A percentile compares a stretch with the other conserved stretches of the same genome.
Evolutionary conservation across 2,797 vertebrate genomes (phyloP).

Genomic region (Rhynchonycteris naso): DNA sequence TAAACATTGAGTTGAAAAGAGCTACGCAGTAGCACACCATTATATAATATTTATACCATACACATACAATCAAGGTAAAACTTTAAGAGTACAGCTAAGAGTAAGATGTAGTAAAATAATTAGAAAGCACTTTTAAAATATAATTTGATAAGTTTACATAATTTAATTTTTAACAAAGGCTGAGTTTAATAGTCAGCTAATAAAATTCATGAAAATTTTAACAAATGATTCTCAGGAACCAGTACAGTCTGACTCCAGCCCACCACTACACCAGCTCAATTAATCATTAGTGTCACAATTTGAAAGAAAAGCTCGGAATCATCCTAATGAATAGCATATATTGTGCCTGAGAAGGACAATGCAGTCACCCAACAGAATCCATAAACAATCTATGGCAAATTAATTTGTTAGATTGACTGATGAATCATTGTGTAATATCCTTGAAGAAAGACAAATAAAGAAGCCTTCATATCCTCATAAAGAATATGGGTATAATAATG

Average conservation of each 20-base stretch:
- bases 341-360: neutral
- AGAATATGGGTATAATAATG: neutral
- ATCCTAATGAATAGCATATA: neutral
- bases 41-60: neutral
- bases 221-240: neutral
- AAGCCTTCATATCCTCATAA: neutral
- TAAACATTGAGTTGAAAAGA: neutral
- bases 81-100: neutral
- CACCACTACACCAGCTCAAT: neutral
- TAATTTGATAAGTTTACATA: neutral
- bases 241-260: neutral
- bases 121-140: constrained; percentile 2
- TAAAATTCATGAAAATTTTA: constrained; percentile 29
- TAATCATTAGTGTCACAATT: neutral
- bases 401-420: neutral
- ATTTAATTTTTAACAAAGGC: constrained; percentile 25
- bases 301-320: neutral
- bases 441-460: neutral
- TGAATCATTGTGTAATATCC: neutral
- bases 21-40: neutral
- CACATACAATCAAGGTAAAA: neutral
- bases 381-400: constrained; percentile 15
- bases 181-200: neutral
- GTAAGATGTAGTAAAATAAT: neutral
- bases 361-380: neutral